These are phyloP conservation scores for Chiroxiphia lanceolata DNA, from an alignment of 2,797 vertebrate genomes.

Conservation along the genomic window DNA sequence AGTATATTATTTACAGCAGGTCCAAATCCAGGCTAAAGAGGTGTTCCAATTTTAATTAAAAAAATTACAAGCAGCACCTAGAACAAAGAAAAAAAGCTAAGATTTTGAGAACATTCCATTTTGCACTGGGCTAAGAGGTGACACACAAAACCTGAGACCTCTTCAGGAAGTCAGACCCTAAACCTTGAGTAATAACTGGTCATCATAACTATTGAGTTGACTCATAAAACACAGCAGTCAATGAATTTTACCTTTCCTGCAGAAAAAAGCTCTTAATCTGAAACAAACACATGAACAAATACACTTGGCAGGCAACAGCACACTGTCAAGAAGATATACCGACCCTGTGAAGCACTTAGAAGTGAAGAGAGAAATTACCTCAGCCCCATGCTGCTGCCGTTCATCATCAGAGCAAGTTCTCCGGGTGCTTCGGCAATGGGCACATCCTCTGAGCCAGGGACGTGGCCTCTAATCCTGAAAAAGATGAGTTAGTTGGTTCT, in stretches of 20 bases:
- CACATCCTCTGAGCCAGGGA: conserved; percentile 40
- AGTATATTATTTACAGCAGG: neutral
- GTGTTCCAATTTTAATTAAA: neutral
- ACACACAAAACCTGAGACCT: neutral
- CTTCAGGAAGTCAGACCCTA: neutral
- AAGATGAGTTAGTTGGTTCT: conserved; percentile 12
- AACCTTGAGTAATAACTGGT: neutral
- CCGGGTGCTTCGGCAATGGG: conserved; percentile 32
- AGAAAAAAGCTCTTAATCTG: conserved; percentile 27
- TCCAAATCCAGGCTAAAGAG: neutral
- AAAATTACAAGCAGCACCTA: neutral
- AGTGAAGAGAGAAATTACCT: conserved; percentile 65
- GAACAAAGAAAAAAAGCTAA: neutral
- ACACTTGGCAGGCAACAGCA: conserved; percentile 12
- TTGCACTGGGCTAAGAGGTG: neutral
- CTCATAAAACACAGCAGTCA: neutral
- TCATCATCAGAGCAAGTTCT: conserved; percentile 48
- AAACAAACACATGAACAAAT: conserved; percentile 29
- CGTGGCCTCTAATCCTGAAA: conserved; percentile 65
- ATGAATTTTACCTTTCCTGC: neutral
- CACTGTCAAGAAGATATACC: conserved; percentile 16
- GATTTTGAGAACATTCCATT: neutral
- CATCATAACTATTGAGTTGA: neutral
- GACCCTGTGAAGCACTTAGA: neutral
- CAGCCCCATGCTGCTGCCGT: conserved; percentile 43